Percentiles rank a stretch among this genome's conserved stretches.
phyloP scores from a whole-genome alignment of 2,113 vertebrate genomes.

The Lepidothrix coronata region DNA sequence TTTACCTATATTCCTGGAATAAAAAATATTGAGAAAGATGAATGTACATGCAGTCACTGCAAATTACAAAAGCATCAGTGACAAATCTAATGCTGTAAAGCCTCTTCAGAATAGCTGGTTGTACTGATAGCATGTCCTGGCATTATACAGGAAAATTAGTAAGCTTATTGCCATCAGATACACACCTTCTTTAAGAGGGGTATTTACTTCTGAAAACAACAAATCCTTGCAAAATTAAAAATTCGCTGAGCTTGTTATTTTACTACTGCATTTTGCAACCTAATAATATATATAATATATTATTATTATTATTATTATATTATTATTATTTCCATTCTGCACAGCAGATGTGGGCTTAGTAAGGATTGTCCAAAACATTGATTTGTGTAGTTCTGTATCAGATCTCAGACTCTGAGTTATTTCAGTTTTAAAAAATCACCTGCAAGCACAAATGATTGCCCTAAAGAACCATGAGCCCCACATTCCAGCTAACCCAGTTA shows the following conservation, averaged over 20 bases:
- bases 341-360: not conserved
- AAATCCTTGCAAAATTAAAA: slow-evolving; percentile 22
- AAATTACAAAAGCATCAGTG: not conserved
- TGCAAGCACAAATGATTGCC: not conserved
- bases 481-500: not conserved
- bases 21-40: not conserved
- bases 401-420: not conserved
- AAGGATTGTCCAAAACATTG: not conserved
- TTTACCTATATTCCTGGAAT: not conserved
- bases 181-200: not conserved
- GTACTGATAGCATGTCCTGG: not conserved
- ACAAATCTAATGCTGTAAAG: not conserved
- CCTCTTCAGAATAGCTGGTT: not conserved
- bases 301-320: no score
- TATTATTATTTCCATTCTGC: not conserved
- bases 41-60: not conserved
- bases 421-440: not conserved
- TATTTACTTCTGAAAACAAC: not conserved
- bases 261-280: not conserved
- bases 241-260: not conserved
- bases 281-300: no score
- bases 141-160: not conserved
- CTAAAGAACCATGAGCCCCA: not conserved
- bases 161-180: not conserved
- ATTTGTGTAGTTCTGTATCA: not conserved